Evolutionary conservation across 2,797 vertebrate genomes (phyloP).

Genomic region (Pangasius djambal): DNA sequence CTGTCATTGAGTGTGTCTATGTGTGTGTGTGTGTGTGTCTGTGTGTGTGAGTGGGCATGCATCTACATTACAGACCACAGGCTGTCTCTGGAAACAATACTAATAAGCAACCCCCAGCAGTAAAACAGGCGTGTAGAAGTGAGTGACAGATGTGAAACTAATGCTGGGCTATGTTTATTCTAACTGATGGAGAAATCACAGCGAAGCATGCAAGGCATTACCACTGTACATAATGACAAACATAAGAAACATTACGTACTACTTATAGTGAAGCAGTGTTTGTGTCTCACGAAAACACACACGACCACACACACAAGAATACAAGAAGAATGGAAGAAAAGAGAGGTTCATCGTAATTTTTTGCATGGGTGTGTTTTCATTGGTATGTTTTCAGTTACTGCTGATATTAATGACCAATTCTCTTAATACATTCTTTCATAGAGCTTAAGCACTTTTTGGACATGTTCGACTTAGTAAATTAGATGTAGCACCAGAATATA

Average conservation of each 20-base stretch:
- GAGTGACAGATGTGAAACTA: constrained; percentile 76
- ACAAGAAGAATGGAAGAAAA: constrained; percentile 28
- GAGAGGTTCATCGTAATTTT: constrained; percentile 32
- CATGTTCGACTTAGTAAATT: background rate
- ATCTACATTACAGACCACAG: constrained; percentile 58
- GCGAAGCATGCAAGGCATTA: constrained; percentile 75
- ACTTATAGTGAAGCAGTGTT: constrained; percentile 53
- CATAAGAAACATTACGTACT: constrained; percentile 62
- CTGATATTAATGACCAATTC: constrained; percentile 7
- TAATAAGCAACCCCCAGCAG: constrained; percentile 61
- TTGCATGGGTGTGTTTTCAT: constrained; percentile 5
- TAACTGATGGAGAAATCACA: constrained; percentile 79
- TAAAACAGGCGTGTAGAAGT: constrained; percentile 66
- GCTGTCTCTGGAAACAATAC: constrained; percentile 55
- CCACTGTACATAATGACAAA: constrained; percentile 71
- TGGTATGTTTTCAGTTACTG: constrained; percentile 15
- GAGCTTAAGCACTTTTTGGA: background rate
- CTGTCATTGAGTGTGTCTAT: constrained; percentile 14
- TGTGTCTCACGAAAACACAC: background rate
- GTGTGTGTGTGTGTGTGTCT: constrained; percentile 39
- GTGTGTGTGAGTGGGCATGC: background rate
- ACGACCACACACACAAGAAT: background rate
- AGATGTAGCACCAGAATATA: constrained; percentile 3
- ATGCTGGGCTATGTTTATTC: constrained; percentile 70
- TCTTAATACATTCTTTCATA: constrained; percentile 20